These are phyloP conservation scores for Paramormyrops hopkinsi DNA, from an alignment of 2,797 vertebrate genomes.

Conservation along the genomic window DNA sequence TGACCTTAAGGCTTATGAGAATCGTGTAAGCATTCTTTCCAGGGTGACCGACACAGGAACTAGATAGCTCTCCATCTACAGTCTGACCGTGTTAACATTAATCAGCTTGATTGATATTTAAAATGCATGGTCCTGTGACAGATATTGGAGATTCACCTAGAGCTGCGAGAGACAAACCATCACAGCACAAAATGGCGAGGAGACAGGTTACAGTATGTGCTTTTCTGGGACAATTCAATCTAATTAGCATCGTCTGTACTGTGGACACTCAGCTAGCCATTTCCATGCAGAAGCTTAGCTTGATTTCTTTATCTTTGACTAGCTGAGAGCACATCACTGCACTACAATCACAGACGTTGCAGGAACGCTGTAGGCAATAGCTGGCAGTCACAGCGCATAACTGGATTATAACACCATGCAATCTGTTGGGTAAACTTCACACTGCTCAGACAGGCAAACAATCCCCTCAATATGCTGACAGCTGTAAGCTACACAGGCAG, in stretches of 20 bases:
- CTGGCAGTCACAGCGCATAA: background rate
- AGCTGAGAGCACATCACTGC: background rate
- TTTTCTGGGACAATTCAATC: background rate
- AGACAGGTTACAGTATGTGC: background rate
- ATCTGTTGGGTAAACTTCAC: slow-evolving; percentile 4
- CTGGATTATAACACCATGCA: background rate
- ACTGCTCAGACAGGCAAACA: background rate
- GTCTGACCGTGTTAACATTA: background rate
- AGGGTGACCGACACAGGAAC: background rate
- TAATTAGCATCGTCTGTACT: background rate
- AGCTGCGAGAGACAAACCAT: background rate
- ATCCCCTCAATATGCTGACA: background rate
- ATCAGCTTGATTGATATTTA: background rate
- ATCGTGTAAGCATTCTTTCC: background rate
- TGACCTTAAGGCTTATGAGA: background rate
- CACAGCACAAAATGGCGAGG: background rate
- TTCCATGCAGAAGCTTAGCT: background rate
- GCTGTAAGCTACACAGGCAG: background rate
- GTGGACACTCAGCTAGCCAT: background rate
- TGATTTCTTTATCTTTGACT: background rate
- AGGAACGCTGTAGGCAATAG: background rate
- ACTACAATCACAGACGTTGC: background rate
- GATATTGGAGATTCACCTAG: background rate
- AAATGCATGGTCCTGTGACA: background rate
- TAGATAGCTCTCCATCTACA: background rate